Evolutionary conservation across 2,797 vertebrate genomes (phyloP).

Genomic region (Malacoctenus gilli): DNA sequence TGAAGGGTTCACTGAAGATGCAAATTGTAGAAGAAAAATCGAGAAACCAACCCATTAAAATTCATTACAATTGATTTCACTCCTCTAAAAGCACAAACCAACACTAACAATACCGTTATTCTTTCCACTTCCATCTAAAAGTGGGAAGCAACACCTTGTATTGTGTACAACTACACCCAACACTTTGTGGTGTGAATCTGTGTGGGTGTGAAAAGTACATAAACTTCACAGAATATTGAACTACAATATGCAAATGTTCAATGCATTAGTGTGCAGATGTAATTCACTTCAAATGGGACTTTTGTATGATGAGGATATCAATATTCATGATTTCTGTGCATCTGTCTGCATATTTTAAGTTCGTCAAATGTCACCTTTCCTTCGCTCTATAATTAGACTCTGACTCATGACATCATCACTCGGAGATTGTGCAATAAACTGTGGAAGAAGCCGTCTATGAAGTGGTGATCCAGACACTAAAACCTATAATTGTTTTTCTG

Average conservation of each 20-base stretch:
- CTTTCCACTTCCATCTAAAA: conserved; percentile 11
- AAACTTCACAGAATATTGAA: conserved; percentile 9
- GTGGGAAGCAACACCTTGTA: conserved; percentile 1
- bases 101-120: conserved; percentile 1
- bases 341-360: conserved; percentile 6
- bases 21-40: too few species aligned
- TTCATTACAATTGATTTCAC: not conserved
- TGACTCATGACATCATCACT: too few species aligned
- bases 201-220: conserved; percentile 17
- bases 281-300: conserved; percentile 3
- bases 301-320: too few species aligned
- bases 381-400: not conserved
- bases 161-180: conserved; percentile 13
- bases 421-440: not conserved
- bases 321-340: not conserved
- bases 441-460: not conserved
- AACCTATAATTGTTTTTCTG: not conserved
- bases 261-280: not conserved
- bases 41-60: too few species aligned
- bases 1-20: too few species aligned
- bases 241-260: conserved; percentile 10
- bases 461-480: not conserved
- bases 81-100: conserved; percentile 2
- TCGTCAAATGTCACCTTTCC: not conserved
- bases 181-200: conserved; percentile 20